These are phyloP conservation scores for Callimorpha dominula DNA, from an alignment of 2,888 invertebrate genomes.

Conservation along the genomic window DNA sequence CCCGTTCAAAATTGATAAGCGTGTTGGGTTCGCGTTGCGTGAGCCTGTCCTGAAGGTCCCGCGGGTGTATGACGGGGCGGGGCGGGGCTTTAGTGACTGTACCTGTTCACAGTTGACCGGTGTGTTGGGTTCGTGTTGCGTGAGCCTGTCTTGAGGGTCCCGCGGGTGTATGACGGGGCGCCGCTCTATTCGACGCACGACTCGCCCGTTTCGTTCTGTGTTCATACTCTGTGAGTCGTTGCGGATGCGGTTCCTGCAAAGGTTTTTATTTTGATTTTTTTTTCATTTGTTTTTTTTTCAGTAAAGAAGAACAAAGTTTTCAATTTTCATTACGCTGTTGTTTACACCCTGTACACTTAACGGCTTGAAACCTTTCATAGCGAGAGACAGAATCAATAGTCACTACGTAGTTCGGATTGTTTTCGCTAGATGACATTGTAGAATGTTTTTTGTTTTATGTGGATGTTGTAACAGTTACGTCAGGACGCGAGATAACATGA, in stretches of 20 bases:
- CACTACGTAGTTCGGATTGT: too few relatives aligned
- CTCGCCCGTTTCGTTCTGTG: conserved; percentile 61
- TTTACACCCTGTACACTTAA: too few relatives aligned
- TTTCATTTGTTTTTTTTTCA: too few relatives aligned
- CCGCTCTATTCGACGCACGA: conserved; percentile 65
- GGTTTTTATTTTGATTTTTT: background rate
- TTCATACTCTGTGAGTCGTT: conserved; percentile 79
- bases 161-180: conserved; percentile 66
- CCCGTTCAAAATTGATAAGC: background rate
- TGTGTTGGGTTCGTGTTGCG: conserved; percentile 45
- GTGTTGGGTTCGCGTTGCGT: conserved; percentile 57
- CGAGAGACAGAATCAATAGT: too few relatives aligned
- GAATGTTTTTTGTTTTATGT: too few relatives aligned
- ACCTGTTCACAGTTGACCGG: conserved; percentile 79
- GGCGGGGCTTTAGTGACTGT: background rate
- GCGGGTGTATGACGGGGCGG: background rate
- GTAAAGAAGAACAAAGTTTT: too few relatives aligned
- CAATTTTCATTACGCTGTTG: too few relatives aligned
- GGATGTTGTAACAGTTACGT: too few relatives aligned
- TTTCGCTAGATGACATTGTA: too few relatives aligned
- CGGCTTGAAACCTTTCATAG: too few relatives aligned
- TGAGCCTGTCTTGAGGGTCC: conserved; percentile 33
- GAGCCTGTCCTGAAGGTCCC: conserved; percentile 2
- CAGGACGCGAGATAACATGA: too few relatives aligned
- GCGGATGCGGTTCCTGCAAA: conserved; percentile 68